Evolutionary conservation across 2,797 vertebrate species (phyloP), one percentile per base, ranked within the genome.

Genomic region (Diplodus sargus): DNA sequence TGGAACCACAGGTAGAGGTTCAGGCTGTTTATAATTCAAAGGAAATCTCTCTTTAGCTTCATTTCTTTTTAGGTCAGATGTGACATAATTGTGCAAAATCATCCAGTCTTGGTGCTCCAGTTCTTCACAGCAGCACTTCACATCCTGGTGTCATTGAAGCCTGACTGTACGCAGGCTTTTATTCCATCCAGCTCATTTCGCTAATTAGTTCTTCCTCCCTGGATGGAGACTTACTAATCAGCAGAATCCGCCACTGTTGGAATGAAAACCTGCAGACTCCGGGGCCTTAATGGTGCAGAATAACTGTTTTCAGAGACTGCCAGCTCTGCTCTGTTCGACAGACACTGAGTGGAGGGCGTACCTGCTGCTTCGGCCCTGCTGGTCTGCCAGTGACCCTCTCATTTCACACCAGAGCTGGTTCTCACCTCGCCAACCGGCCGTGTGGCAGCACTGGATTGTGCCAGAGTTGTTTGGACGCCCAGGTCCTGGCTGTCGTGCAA

Each of bases 351-450:
- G 54, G 71, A 88, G 69, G 15, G 30, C 34, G 51, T 57, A 75
- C 85, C 85, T 82, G 85, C 84, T 85, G 86, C 48, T 75, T 20
- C 12, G 5, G 65, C 39, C 53, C 28, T 1, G 79, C 70, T 15
- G 14, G 17, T 25, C 47, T 69, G 70, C 71, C 70, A 59, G 5
- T 43, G 60, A 74, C 66, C 84, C 81, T 60, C 54, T 14, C 34
- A 64, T 79, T 87, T 90, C 79, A 84, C 89, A 81, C 78, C 71
- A 42, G 63, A 57, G 54, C 12, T 1, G 60, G 2, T 77, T 85
- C 78, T 78, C 63, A n/a, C 76, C 86, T 85, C 34, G 71, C 74
- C 85, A 74, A 47, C 34, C 18, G 30, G 58, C 74, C 18, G 5
- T 2, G 3, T 69, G 82, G 76, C 57, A 3, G 59, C 16, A 30